Base-by-base conservation (phyloP, 2,797 vertebrate species). In the Lepidocolaptes lacrymiger region DNA sequence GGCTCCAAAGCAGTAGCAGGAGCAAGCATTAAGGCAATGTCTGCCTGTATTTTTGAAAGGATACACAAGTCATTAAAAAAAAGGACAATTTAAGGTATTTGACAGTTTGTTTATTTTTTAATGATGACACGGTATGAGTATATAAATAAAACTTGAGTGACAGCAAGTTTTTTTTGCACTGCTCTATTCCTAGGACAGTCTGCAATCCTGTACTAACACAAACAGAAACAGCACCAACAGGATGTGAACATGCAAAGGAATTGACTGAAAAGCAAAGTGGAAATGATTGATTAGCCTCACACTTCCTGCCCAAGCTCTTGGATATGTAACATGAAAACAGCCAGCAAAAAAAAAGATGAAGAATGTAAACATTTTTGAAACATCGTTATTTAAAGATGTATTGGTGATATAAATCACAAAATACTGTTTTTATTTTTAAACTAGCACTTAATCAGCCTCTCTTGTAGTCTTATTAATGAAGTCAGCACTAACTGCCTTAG, bases 361-460 rank as follows among this genome's bases (percentile, higher is more conserved):
- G 56, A 69, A 73, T n/a, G 58, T 34, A 88, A 96, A 85, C 88
- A 80, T 78, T 91, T 92, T 63, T 62, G 58, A 95, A 85, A 80
- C 0, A 3, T 43, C 0, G 1, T 83, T 93, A 97, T 88, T 91
- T 95, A 73, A 93, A 83, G 88, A 51, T 66, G 51, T 89, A 75
- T 80, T 61, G 58, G 43, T 15, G 55, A 43, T 55, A 81, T 34
- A 76, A 84, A 93, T 72, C 81, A 83, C 46, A 80, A 92, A 94
- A 89, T 12, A 17, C 13, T 58, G 74, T 5, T 91, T 89, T 93
- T 91, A 94, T 96, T 96, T 95, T 97, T 85, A 95, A 94, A 87
- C 64, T 77, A 36, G 64, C 46, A 78, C 78, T 92, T 94, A 91
- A 95, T 95, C 90, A 96, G 87, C 26, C 81, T 71, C 81, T 93